Conservation (phyloP, 1,140 invertebrate genomes). For the Platyscapa corneri region DNA sequence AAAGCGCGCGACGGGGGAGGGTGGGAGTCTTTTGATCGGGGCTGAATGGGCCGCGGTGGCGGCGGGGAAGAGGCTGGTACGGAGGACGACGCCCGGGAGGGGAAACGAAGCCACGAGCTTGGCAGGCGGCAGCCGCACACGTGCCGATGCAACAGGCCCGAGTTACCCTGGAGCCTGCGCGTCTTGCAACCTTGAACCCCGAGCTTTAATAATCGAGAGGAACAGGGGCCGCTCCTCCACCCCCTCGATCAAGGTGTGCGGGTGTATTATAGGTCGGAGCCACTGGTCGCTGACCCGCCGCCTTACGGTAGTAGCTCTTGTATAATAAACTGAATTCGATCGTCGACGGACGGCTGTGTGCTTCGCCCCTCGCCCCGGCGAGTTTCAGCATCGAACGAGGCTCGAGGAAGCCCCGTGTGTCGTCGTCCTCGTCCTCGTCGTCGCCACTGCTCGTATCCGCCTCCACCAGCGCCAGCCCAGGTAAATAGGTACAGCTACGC, state of each 20-base stretch:
- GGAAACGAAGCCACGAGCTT: too few species aligned
- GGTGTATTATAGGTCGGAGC: slow-evolving; percentile 62
- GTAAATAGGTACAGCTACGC: too few species aligned
- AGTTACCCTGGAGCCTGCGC: neutral
- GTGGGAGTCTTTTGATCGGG: neutral
- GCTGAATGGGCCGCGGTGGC: too few species aligned
- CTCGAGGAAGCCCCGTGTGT: too few species aligned
- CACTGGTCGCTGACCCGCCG: slow-evolving; percentile 71
- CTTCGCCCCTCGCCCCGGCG: neutral
- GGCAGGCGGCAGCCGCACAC: too few species aligned
- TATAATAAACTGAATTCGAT: slow-evolving; percentile 75
- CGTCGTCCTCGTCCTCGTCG: too few species aligned
- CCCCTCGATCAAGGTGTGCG: slow-evolving; percentile 58
- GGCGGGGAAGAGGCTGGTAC: too few species aligned
- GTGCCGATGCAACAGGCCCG: neutral
- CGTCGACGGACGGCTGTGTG: slow-evolving; percentile 43
- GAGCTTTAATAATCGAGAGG: neutral
- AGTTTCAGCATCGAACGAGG: too few species aligned
- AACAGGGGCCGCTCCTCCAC: neutral
- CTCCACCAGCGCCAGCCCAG: too few species aligned
- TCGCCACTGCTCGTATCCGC: too few species aligned
- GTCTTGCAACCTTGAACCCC: slow-evolving; percentile 5
- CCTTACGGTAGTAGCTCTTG: slow-evolving; percentile 62
- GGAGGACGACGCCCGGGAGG: too few species aligned
- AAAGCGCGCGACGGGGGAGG: too few species aligned